Conservation (phyloP, 2,888 invertebrate species). For the Acronicta psi region DNA sequence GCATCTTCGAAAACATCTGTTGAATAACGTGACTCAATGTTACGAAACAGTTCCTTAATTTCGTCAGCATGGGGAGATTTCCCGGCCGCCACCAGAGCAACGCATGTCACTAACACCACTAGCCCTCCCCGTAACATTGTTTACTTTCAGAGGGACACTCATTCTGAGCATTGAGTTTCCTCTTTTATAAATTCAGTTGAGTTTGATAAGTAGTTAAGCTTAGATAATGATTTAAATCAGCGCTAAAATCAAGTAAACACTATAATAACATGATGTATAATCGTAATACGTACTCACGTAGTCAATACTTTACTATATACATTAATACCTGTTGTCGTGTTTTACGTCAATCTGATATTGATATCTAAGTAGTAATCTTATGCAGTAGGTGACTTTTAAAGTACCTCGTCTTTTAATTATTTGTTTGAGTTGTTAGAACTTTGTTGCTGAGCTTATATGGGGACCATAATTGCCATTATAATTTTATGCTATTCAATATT, state of each 20-base stretch:
- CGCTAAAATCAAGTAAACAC: background rate
- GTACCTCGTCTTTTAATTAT: too few relatives aligned
- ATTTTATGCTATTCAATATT: too few relatives aligned
- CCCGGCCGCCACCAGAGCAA: slow-evolving; percentile 50
- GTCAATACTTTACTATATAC: background rate
- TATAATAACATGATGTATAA: background rate
- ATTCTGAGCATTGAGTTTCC: background rate
- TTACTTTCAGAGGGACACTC: slow-evolving; percentile 11
- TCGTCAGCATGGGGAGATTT: slow-evolving; percentile 66
- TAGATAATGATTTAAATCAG: slow-evolving; percentile 35
- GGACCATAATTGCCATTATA: too few relatives aligned
- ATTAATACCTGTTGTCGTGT: too few relatives aligned
- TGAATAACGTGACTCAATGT: slow-evolving; percentile 62
- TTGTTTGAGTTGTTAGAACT: too few relatives aligned
- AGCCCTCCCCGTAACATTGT: slow-evolving; percentile 52
- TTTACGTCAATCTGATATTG: too few relatives aligned
- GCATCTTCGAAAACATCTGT: slow-evolving; percentile 78
- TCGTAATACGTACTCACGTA: background rate
- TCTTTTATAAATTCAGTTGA: slow-evolving; percentile 58
- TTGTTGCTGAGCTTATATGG: too few relatives aligned
- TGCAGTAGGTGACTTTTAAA: too few relatives aligned
- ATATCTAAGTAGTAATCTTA: too few relatives aligned
- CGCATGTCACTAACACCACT: slow-evolving; percentile 41
- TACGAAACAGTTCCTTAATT: slow-evolving; percentile 62
- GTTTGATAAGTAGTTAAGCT: slow-evolving; percentile 34